phyloP scores from a whole-genome alignment of 1,140 invertebrate genomes.

The Cephus cinctus region DNA sequence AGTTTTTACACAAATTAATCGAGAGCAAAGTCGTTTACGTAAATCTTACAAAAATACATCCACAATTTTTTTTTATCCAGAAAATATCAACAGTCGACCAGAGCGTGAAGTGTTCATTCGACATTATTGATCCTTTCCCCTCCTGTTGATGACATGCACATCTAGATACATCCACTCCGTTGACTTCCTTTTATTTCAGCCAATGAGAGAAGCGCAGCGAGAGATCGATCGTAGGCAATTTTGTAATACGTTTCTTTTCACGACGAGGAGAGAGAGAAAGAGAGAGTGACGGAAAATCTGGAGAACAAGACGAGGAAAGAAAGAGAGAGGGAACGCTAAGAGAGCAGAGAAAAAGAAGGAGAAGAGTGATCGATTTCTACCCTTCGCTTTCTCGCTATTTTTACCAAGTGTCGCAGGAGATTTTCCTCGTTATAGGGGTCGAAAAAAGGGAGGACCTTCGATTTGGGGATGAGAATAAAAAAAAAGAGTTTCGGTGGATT shows the following conservation, averaged over 20 bases:
- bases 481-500: too few relatives aligned
- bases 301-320: background rate
- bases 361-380: too few relatives aligned
- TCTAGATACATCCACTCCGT: conserved; percentile 21
- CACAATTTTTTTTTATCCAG: too few relatives aligned
- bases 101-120: conserved; percentile 23
- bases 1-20: too few relatives aligned
- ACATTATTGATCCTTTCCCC: conserved; percentile 34
- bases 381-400: too few relatives aligned
- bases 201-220: conserved; percentile 35
- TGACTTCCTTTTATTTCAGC: conserved; percentile 38
- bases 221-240: conserved; percentile 38
- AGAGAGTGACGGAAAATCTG: background rate
- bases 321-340: too few relatives aligned
- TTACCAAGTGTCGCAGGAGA: conserved; percentile 1
- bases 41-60: too few relatives aligned
- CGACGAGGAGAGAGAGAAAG: background rate
- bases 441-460: too few relatives aligned
- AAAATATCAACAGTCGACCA: conserved; percentile 10
- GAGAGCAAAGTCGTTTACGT: too few relatives aligned
- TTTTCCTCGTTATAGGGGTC: conserved; percentile 4
- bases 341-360: too few relatives aligned
- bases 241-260: conserved; percentile 16
- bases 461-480: too few relatives aligned
- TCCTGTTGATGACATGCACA: conserved; percentile 44